Evolutionary conservation across 1,140 invertebrate genomes (phyloP).

Genomic region (Maconellicoccus hirsutus): DNA sequence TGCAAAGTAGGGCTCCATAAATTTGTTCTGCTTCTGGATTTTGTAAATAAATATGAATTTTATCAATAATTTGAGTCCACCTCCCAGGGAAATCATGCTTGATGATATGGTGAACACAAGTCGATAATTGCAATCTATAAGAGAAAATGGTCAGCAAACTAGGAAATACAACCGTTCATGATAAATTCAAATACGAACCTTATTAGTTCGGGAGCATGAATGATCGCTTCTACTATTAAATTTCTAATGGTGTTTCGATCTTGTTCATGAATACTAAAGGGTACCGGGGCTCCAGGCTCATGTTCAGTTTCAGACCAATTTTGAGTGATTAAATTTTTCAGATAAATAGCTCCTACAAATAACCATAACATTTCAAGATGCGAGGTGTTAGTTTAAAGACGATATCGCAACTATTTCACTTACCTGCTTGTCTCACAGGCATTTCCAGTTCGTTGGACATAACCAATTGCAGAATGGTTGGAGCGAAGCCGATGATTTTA

Average conservation of each 20-base stretch:
- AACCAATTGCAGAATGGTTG: conserved; percentile 81
- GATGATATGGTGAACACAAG: conserved; percentile 83
- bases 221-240: conserved; percentile 86
- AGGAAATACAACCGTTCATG: too few species aligned
- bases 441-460: conserved; percentile 80
- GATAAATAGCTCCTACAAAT: conserved; percentile 76
- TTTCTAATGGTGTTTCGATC: conserved; percentile 87
- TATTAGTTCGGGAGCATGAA: conserved; percentile 80
- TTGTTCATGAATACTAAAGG: conserved; percentile 89
- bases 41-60: conserved; percentile 72
- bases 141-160: too few species aligned
- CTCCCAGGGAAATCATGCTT: conserved; percentile 91
- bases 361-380: conserved; percentile 26
- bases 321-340: conserved; percentile 86
- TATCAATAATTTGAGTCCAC: conserved; percentile 93
- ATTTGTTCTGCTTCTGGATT: conserved; percentile 72
- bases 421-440: conserved; percentile 85
- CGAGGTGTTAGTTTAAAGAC: conserved; percentile 23
- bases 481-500: conserved; percentile 93
- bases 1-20: conserved; percentile 80
- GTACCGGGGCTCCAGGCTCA: conserved; percentile 52
- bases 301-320: conserved; percentile 80
- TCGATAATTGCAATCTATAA: conserved; percentile 72
- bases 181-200: conserved; percentile 42
- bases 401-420: conserved; percentile 26